Evolutionary conservation across 2,797 vertebrate species (phyloP), one percentile per base, ranked within the genome.

Genomic region (Tauraco hartlaubi): DNA sequence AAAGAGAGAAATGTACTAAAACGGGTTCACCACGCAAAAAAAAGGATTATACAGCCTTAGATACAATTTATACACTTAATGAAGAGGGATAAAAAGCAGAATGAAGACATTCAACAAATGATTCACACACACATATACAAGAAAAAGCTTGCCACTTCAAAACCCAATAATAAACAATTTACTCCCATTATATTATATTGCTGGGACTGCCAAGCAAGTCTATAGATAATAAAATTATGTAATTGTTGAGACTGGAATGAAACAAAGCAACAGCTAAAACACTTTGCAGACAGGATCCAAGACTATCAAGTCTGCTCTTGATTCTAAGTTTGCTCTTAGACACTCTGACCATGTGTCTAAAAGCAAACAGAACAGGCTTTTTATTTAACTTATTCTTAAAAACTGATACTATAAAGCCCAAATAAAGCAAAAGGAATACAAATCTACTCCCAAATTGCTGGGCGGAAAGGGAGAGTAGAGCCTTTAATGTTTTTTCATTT

Each of bases 141-240:
- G 31, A 64, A 88, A 95, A 79, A 56, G 37, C 71, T 94, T 74
- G 59, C 39, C 85, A 79, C 74, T 88, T 92, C 85, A 85, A 91
- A 90, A 67, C 16, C 23, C 66, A 92, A 22, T 25, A 86, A 78
- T 66, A 88, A 95, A 95, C 44, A 81, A 73, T 63, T 88, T 46
- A 29, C 41, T 46, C 55, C 9, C 49, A 73, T 71, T 74, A 68
- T n/a, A 69, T 52, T 62, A 16, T 9, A 73, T 28, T 83, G 52
- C 33, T 13, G 4, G 62, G 56, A 52, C 39, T 84, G 52, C 46
- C 52, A 88, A 85, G 74, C 33, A 90, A 88, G 44, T 63, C 73
- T 26, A 79, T 5, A 81, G 54, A 66, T 48, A 61, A 81, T 66
- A 63, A 67, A 77, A 79, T 58, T 52, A 72, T 33, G 51, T 31